Percentiles rank a stretch among this genome's conserved stretches.
Conservation (phyloP, 2,888 invertebrate genomes). For the Baccha elongata region DNA sequence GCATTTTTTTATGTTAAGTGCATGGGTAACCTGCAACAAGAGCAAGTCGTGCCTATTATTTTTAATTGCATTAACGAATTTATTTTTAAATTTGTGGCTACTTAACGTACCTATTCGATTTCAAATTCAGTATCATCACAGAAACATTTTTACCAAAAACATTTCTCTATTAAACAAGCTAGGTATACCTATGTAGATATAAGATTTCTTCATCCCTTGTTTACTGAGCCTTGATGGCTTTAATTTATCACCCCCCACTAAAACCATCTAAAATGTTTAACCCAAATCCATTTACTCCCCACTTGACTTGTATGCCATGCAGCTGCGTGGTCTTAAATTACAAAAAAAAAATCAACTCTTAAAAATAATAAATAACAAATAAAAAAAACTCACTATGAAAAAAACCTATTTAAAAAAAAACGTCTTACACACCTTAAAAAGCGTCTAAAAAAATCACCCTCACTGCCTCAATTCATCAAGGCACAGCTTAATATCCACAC, state of each 20-base stretch:
- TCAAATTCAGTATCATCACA: too few relatives aligned
- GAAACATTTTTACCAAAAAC: too few relatives aligned
- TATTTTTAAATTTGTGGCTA: too few relatives aligned
- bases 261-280: conserved; percentile 19
- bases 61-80: too few relatives aligned
- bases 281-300: conserved; percentile 60
- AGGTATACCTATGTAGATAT: too few relatives aligned
- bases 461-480: conserved; percentile 29
- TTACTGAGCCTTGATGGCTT: conserved; percentile 23
- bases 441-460: conserved; percentile 40
- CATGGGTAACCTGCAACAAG: too few relatives aligned
- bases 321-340: conserved; percentile 66
- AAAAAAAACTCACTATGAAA: conserved; percentile 15
- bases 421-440: conserved; percentile 26
- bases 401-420: conserved; percentile 37
- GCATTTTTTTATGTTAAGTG: too few relatives aligned
- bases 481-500: conserved; percentile 40
- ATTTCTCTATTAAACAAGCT: too few relatives aligned
- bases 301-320: conserved; percentile 59
- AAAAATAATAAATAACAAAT: conserved; percentile 37
- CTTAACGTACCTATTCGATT: too few relatives aligned
- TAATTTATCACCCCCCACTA: conserved; percentile 47
- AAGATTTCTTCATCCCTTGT: conserved; percentile 29
- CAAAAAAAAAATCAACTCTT: conserved; percentile 32
- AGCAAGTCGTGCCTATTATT: too few relatives aligned